These are phyloP conservation scores for Latrodectus elegans DNA, from an alignment of 2,888 invertebrate species.

Conservation along the genomic window DNA sequence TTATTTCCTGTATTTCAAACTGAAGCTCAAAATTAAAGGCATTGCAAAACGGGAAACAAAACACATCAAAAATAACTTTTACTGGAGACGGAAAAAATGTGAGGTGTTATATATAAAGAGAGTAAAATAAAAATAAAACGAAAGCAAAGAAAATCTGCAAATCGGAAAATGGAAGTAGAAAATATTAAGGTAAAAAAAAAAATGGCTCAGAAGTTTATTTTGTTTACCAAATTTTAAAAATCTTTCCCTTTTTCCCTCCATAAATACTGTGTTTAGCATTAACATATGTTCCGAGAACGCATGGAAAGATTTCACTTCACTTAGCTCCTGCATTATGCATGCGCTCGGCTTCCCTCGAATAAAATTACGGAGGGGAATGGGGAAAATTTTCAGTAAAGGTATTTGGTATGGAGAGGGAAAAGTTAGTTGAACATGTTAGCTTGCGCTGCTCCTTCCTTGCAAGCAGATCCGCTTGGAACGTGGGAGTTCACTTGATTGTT, in stretches of 20 bases:
- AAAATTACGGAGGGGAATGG: conserved; percentile 27
- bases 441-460: background rate
- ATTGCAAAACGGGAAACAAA: no score
- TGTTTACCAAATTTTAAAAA: conserved; percentile 45
- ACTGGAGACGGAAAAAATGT: no score
- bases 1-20: no score
- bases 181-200: background rate
- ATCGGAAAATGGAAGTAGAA: background rate
- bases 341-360: conserved; percentile 21
- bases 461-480: background rate
- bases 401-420: background rate
- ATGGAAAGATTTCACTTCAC: background rate
- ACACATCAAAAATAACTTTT: no score
- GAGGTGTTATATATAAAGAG: background rate
- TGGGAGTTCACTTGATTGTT: background rate
- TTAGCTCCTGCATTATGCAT: conserved; percentile 43
- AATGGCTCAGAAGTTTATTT: conserved; percentile 19
- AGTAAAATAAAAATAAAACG: background rate
- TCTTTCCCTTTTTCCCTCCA: conserved; percentile 7
- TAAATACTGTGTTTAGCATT: conserved; percentile 36
- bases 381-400: conserved; percentile 26
- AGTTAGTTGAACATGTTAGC: background rate
- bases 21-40: no score
- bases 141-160: background rate
- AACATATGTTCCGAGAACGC: conserved; percentile 34